These are phyloP conservation scores for Drosophila dives DNA, from an alignment of 2,888 invertebrate species.

Conservation along the genomic window DNA sequence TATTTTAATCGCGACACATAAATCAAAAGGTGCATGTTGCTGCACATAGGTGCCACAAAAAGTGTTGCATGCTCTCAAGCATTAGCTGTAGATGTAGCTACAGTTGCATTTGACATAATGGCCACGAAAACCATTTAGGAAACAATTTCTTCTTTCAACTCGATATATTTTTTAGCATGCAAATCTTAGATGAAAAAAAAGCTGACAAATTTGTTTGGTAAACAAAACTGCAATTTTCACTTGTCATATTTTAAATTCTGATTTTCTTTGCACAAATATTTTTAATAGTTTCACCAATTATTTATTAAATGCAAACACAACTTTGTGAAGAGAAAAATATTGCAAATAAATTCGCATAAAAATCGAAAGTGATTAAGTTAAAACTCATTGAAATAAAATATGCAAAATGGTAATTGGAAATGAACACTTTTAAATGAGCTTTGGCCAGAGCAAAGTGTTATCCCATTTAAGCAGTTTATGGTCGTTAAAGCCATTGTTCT, in stretches of 20 bases:
- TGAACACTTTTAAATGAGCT: too few species aligned
- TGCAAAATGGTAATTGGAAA: background rate
- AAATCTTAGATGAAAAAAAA: background rate
- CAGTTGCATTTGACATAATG: constrained; percentile 53
- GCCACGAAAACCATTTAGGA: constrained; percentile 26
- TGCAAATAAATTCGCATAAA: background rate
- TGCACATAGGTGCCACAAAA: constrained; percentile 15
- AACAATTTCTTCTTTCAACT: background rate
- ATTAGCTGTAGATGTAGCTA: constrained; percentile 40
- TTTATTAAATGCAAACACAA: background rate
- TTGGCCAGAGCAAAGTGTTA: background rate
- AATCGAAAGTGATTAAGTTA: background rate
- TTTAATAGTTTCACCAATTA: background rate
- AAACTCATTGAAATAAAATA: background rate
- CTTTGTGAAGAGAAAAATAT: background rate
- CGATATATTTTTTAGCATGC: background rate
- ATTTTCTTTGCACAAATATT: background rate
- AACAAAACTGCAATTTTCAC: background rate
- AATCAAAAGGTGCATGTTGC: constrained; percentile 65
- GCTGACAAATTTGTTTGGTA: background rate
- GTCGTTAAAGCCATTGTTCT: background rate
- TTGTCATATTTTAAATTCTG: background rate
- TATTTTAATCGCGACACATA: constrained; percentile 79
- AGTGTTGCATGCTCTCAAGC: constrained; percentile 54
- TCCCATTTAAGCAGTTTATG: background rate